Base-by-base conservation (phyloP, 1,140 invertebrate species). In the Calliopsis andreniformis region DNA sequence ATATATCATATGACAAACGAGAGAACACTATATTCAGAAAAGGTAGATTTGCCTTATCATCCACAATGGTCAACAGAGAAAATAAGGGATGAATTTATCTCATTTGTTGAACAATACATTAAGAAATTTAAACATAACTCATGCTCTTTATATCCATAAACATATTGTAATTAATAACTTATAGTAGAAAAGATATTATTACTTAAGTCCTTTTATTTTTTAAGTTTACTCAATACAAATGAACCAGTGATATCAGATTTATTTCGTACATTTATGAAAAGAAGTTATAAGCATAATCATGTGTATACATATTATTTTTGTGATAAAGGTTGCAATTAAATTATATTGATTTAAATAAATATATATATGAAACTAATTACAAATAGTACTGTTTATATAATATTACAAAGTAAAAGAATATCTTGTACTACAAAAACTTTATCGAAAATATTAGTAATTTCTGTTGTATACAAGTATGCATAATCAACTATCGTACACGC, bases 1-100 rank as follows among this genome's bases (percentile, higher is more conserved):
- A 42, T 86, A 7, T 90, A 90, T 76, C 88, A 90, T 53, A 69
- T 83, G 77, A 51, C 18, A 18, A 8, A n/a, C 2, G 35, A 70
- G 7, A 56, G 70, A 30, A 20, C 6, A n/a, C 35, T 64, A n/a
- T 82, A 76, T 14, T 28, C 10, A 20, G 76, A 78, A 25, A 8
- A 49, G 42, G 14, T 78, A 10, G 35, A 64, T 39, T 55, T 43
- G 47, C 59, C 61, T 8, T 77, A 67, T 35, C 8, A 43, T 45
- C 12, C 10, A 25, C 18, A 30, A 23, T 84, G 82, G 82, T 39
- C 10, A 0, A 25, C 1, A 47, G 63, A 16, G 0, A 0, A 0
- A 0, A 10, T 0, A 80, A 78, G 78, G 4, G 35, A 39, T 39
- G 35, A 39, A 39, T 39, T 39, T 39, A 39, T n/a, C n/a, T n/a